phyloP scores from a whole-genome alignment of 1,140 invertebrate species.

The Formica selysi region DNA sequence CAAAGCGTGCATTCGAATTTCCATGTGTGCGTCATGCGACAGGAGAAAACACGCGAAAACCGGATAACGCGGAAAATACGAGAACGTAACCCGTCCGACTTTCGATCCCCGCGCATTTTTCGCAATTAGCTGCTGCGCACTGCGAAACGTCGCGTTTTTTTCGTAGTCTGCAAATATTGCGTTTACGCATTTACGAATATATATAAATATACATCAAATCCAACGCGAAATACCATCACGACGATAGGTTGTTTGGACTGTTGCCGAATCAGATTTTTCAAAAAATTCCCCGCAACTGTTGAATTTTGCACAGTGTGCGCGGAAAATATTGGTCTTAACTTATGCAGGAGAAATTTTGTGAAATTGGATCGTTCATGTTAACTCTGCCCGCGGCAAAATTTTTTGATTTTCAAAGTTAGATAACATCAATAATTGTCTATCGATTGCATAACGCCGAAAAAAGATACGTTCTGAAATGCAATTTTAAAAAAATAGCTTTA shows the following conservation, averaged over 20 bases:
- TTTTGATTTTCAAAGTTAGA: constrained; percentile 20
- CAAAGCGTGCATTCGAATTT: constrained; percentile 36
- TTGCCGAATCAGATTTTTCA: constrained; percentile 29
- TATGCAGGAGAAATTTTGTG: not conserved
- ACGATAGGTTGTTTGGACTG: constrained; percentile 2
- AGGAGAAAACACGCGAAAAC: constrained; percentile 56
- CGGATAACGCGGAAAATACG: constrained; percentile 59
- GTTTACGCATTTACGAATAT: constrained; percentile 41
- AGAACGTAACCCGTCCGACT: constrained; percentile 5
- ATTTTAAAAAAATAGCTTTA: not conserved
- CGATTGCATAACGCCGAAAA: not conserved
- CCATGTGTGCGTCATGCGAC: constrained; percentile 35
- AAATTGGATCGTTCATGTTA: constrained; percentile 5
- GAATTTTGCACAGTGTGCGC: not conserved
- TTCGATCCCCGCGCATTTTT: constrained; percentile 59
- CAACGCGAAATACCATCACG: not conserved
- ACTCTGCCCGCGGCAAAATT: not conserved
- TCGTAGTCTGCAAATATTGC: constrained; percentile 43
- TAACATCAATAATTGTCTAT: not conserved
- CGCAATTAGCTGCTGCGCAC: constrained; percentile 44
- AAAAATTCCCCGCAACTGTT: constrained; percentile 23
- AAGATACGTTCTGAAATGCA: not conserved
- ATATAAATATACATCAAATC: not conserved
- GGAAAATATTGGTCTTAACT: constrained; percentile 48
- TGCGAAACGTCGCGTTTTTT: constrained; percentile 43